A percentile compares a stretch with the other conserved stretches of the same genome.
phyloP scores from a whole-genome alignment of 2,797 vertebrate genomes.

The Alcedo quadribrachys region DNA sequence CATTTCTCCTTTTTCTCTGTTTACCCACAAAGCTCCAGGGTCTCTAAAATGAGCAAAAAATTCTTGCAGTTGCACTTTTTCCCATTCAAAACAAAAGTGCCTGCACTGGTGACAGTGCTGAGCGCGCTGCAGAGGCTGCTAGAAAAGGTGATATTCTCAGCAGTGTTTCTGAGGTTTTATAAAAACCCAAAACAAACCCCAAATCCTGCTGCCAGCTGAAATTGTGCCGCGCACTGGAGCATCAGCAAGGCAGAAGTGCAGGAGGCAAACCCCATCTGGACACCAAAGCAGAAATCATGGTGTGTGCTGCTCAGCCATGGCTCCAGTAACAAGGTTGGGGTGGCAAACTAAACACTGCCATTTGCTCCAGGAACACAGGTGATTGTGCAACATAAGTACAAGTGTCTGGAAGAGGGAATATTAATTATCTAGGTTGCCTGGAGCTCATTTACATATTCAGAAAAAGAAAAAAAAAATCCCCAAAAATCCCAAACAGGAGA shows the following conservation, averaged over 20 bases:
- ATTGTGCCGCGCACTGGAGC: fast-evolving
- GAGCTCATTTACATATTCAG: neutral
- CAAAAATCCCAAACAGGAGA: neutral
- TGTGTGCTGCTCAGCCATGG: neutral
- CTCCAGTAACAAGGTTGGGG: fast-evolving
- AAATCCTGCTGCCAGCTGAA: neutral
- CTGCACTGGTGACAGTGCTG: neutral
- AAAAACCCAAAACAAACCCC: neutral
- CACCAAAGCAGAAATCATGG: fast-evolving
- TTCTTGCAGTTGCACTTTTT: neutral
- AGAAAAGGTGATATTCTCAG: neutral
- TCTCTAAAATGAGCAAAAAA: neutral
- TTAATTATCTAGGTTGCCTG: neutral
- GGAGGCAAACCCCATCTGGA: neutral
- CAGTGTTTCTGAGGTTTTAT: neutral
- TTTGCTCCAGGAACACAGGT: neutral
- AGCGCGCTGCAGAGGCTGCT: neutral
- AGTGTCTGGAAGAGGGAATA: neutral
- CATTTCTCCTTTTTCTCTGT: neutral
- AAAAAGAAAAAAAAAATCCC: neutral
- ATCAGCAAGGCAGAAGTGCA: neutral
- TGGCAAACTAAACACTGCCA: neutral
- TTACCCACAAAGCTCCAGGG: neutral
- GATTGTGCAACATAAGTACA: fast-evolving
- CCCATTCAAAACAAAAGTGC: neutral